Percentiles rank a stretch among this genome's conserved stretches.
phyloP scores from a whole-genome alignment of 2,797 vertebrate genomes.

The Cirrhinus mrigala region DNA sequence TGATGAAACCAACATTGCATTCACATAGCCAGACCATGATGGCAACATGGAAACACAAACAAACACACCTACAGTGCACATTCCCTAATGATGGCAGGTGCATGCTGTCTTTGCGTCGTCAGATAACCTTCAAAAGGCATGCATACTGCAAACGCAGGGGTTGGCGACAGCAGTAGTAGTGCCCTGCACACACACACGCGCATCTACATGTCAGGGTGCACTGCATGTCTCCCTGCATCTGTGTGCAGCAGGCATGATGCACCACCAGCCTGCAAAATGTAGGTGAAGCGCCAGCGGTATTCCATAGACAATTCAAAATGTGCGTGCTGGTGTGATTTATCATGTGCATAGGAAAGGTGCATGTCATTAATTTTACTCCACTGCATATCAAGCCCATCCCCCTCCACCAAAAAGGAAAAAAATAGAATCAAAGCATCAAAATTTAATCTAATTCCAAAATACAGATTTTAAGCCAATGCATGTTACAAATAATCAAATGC shows the following conservation, averaged over 20 bases:
- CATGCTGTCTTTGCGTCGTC: background rate
- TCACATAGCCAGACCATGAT: constrained; percentile 2
- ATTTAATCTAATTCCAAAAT: background rate
- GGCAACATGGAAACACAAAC: constrained; percentile 23
- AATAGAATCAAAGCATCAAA: background rate
- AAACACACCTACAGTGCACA: constrained; percentile 26
- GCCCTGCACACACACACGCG: constrained; percentile 34
- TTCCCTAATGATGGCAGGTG: constrained; percentile 27
- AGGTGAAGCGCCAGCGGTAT: constrained; percentile 14
- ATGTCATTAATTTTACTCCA: constrained; percentile 26
- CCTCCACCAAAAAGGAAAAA: background rate
- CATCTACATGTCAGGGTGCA: constrained; percentile 34
- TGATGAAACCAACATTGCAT: background rate
- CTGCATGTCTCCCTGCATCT: constrained; percentile 54
- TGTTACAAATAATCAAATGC: background rate
- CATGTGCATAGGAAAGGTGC: constrained; percentile 5
- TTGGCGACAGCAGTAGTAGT: constrained; percentile 17
- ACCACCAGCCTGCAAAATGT: constrained; percentile 45
- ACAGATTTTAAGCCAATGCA: background rate
- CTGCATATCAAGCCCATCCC: constrained; percentile 19
- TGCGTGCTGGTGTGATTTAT: constrained; percentile 36
- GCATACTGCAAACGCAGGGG: constrained; percentile 27
- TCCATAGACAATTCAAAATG: constrained; percentile 7
- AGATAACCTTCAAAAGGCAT: constrained; percentile 40
- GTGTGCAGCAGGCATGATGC: constrained; percentile 46